Evolutionary conservation across 2,113 vertebrate genomes (phyloP).

Genomic region (Istiophorus platypterus): DNA sequence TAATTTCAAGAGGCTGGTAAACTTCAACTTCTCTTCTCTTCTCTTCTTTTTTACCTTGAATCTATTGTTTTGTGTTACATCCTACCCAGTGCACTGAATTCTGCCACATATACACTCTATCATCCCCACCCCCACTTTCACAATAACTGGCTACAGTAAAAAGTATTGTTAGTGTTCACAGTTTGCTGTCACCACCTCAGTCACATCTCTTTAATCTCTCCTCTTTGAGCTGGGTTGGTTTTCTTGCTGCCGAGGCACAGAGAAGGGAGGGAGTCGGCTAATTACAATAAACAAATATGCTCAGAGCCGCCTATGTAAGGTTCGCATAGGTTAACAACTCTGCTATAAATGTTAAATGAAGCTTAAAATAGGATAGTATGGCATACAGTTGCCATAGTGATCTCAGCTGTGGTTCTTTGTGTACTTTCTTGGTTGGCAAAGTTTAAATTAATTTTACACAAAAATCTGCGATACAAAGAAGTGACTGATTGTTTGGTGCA

Average conservation of each 20-base stretch:
- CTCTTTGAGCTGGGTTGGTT: constrained; percentile 58
- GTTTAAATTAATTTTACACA: constrained; percentile 77
- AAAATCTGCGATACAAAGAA: constrained; percentile 55
- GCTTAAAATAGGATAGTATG: constrained; percentile 84
- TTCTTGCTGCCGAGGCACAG: constrained; percentile 42
- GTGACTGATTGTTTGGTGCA: constrained; percentile 61
- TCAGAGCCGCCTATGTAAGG: constrained; percentile 75
- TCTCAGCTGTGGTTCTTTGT: constrained; percentile 72
- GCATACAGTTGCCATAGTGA: constrained; percentile 85
- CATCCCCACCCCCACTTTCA: constrained; percentile 35
- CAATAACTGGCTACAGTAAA: constrained; percentile 50
- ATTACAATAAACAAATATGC: constrained; percentile 84
- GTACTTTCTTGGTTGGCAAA: constrained; percentile 79
- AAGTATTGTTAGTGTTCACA: constrained; percentile 68
- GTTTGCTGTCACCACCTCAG: constrained; percentile 63
- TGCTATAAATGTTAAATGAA: constrained; percentile 84
- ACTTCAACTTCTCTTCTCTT: constrained; percentile 40
- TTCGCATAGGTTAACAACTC: constrained; percentile 84
- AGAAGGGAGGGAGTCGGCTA: constrained; percentile 64
- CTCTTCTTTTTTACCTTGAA: constrained; percentile 15
- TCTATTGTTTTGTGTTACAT: constrained; percentile 24
- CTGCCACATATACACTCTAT: constrained; percentile 40
- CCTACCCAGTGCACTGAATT: constrained; percentile 10
- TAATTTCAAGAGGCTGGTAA: constrained; percentile 39
- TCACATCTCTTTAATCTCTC: constrained; percentile 71